Evolutionary conservation across 2,797 vertebrate species (phyloP), one percentile per base, ranked within the genome.

Genomic region (Potorous gilbertii): DNA sequence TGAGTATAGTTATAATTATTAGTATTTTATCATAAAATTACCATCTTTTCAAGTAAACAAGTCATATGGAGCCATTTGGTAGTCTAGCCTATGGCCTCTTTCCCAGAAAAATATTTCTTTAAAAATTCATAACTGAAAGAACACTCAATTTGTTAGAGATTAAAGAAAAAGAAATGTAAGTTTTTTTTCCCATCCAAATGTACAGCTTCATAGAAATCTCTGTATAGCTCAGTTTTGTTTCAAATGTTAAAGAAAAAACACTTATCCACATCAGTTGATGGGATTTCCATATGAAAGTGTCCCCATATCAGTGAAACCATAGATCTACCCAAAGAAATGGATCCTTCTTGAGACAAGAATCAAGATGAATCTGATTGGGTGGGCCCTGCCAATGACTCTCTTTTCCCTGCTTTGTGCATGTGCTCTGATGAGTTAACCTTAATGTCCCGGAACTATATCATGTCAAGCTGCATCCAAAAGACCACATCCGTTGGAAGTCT

Each of bases 401-500:
- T 46, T 81, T 46, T 81, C 18, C 40, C n/a, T 46, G 18, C 8
- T 81, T 40, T 0, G 6, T 46, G 18, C 40, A 24, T 40, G 21
- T 40, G n/a, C 66, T 81, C 66, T 81, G 66, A 24, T 46, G 18
- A 46, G 18, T 81, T 24, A 81, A 2, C 8, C 87, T 89, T 29
- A 94, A 91, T 24, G 21, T 55, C 28, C 74, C 55, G 66, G 50
- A 91, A 52, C 1, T 13, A 27, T 56, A 28, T 81, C 34, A 34
- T 54, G 54, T n/a, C 34, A 74, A 59, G 24, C 40, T 92, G 57
- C 46, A 56, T 21, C 62, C 57, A 56, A 87, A 81, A 92, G 62
- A 94, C 34, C 46, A 96, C 62, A 91, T 24, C 27, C 31, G 93
- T 97, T 92, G 90, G 34, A 95, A 46, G 40, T 92, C 93, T 93